Base-by-base conservation (phyloP, 2,113 vertebrate genomes). In the Brachypteracias leptosomus region DNA sequence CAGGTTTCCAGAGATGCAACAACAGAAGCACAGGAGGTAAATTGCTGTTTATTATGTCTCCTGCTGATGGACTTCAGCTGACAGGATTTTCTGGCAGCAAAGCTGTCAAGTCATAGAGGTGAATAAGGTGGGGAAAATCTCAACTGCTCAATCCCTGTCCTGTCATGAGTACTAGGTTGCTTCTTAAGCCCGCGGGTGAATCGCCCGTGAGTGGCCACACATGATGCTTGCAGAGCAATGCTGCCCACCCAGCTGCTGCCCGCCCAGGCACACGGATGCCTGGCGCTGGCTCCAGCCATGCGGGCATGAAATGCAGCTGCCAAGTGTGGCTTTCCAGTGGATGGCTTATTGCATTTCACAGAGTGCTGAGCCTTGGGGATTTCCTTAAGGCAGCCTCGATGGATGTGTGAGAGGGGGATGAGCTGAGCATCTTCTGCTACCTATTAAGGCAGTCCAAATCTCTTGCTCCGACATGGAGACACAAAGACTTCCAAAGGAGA, bases 381-480 rank as follows among this genome's bases (percentile, higher is more conserved):
- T 87, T 84, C 59, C 85, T n/a, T 51, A 46, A 47, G 63, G 68
- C 51, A 84, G 42, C 38, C 22, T 46, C 4, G 9, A 35, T 74
- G 26, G 20, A 16, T 57, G n/a, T 28, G 18, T 0, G 0, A 65
- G 44, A 47, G 13, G 1, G 6, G 22, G 29, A 42, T 42, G 11
- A 58, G 26, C 54, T 38, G 26, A 70, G 46, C 67, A 65, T 26
- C n/a, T 22, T 62, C 71, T 63, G n/a, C 76, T 74, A 31, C n/a
- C 33, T 42, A 10, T 8, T 54, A 49, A 20, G 28, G 49, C 25
- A 4, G 2, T 49, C 74, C 51, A 83, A 24, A 79, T 61, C 36
- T 78, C 59, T n/a, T 31, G 29, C 36, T 68, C 51, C 42, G 54
- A 18, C 1, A 0, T 22, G 54, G 47, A 77, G 33, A 85, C 19